Evolutionary conservation across 2,797 vertebrate genomes (phyloP).

Genomic region (Triplophysa yarkandensis): DNA sequence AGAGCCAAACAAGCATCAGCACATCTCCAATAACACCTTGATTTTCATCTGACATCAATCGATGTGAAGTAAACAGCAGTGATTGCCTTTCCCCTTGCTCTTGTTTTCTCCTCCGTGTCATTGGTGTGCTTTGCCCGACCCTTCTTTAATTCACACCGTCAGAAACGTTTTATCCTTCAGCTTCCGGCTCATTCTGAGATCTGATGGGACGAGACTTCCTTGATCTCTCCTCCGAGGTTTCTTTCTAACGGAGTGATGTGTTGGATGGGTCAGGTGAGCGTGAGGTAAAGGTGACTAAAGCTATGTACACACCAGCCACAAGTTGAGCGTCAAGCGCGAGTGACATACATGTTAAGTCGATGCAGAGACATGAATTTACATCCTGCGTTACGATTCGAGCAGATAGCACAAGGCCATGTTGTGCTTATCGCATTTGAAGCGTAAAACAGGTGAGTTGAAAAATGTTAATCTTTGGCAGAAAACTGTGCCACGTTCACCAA

Average conservation of each 20-base stretch:
- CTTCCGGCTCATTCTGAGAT: not conserved
- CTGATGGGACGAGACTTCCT: slow-evolving; percentile 4
- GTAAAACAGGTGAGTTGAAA: too few species aligned
- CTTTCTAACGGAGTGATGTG: not conserved
- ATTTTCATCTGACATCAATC: slow-evolving; percentile 43
- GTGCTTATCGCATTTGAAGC: too few species aligned
- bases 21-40: slow-evolving; percentile 8
- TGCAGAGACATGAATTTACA: too few species aligned
- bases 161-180: slow-evolving; percentile 31
- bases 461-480: too few species aligned
- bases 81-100: slow-evolving; percentile 5
- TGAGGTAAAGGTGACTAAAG: not conserved
- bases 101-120: slow-evolving; percentile 3
- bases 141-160: slow-evolving; percentile 29
- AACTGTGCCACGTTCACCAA: too few species aligned
- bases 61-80: slow-evolving; percentile 38
- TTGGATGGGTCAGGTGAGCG: not conserved
- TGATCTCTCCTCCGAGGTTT: slow-evolving; percentile 31
- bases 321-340: too few species aligned
- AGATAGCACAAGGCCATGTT: too few species aligned
- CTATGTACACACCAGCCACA: too few species aligned
- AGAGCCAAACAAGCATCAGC: not conserved
- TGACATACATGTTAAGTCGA: too few species aligned
- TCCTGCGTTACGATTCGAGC: too few species aligned
- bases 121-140: not conserved